Evolutionary conservation across 2,888 invertebrate species (phyloP).

Genomic region (Sinelater perroti): DNA sequence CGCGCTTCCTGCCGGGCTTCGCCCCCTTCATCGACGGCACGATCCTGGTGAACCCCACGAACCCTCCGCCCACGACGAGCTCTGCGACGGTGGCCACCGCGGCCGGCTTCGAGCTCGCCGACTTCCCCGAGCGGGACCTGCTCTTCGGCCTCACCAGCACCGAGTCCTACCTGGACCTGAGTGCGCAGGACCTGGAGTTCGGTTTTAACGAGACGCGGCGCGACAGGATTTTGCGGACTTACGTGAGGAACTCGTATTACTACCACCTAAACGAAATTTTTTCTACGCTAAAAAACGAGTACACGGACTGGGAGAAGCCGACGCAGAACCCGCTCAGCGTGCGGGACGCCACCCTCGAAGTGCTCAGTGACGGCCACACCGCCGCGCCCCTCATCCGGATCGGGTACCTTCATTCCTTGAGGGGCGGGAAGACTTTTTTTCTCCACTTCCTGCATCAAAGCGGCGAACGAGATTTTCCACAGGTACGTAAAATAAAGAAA

Average conservation of each 20-base stretch:
- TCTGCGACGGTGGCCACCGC: slow-evolving; percentile 73
- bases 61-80: slow-evolving; percentile 60
- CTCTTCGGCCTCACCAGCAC: slow-evolving; percentile 84
- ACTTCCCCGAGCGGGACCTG: slow-evolving; percentile 83
- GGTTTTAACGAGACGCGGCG: slow-evolving; percentile 90
- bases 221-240: slow-evolving; percentile 87
- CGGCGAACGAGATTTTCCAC: slow-evolving; percentile 80
- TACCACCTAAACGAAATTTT: slow-evolving; percentile 96
- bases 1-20: slow-evolving; percentile 86
- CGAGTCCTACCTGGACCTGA: slow-evolving; percentile 84
- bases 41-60: slow-evolving; percentile 73
- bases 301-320: slow-evolving; percentile 94
- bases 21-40: slow-evolving; percentile 96
- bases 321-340: slow-evolving; percentile 87
- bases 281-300: slow-evolving; percentile 91
- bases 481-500: no score
- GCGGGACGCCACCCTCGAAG: slow-evolving; percentile 84
- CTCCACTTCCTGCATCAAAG: slow-evolving; percentile 89
- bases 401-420: slow-evolving; percentile 80
- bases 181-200: slow-evolving; percentile 85
- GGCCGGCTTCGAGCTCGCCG: slow-evolving; percentile 82
- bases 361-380: slow-evolving; percentile 91
- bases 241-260: slow-evolving; percentile 92
- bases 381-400: slow-evolving; percentile 85
- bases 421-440: slow-evolving; percentile 84